Base-by-base conservation (phyloP, 2,113 vertebrate species). In the Brachypteracias leptosomus region DNA sequence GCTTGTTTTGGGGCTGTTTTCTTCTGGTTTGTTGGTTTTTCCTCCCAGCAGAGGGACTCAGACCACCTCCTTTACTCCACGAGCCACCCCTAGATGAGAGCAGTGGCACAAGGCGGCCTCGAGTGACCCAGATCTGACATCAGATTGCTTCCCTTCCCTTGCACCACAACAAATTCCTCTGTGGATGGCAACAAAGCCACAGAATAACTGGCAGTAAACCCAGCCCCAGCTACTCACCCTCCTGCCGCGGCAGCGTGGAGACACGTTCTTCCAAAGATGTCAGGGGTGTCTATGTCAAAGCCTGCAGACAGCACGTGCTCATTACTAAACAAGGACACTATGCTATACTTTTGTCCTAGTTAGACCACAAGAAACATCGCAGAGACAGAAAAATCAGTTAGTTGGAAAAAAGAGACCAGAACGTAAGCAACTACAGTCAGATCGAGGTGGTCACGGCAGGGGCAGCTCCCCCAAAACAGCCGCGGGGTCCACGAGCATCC, bases 271-370 rank as follows among this genome's bases (percentile, higher is more conserved):
- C 99, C 99, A 88, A 99, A 98, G 78, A 97, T 98, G 98, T 99
- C 99, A 11, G 99, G 99, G 70, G 99, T 99, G 98, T 99, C 99
- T 96, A 99, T 99, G 97, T 99, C 99, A 98, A 99, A 99, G 98
- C 99, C 99, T 99, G 99, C 98, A 98, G 98, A 99, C 98, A 99
- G 98, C 98, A 99, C 98, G 98, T 97, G 99, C 98, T 99, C 98
- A 97, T 99, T 99, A 99, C 98, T 98, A 98, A 99, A 98, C 97
- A 98, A 98, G 98, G 98, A 99, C 97, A 99, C 98, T 98, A 99
- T 97, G 98, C 98, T 99, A 99, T 97, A 99, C 98, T 99, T 99
- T 98, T 98, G 98, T 97, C 99, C 99, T 99, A 98, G 98, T 95
- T 97, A 98, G 97, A 97, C 97, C 98, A 98, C 97, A 97, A 96